Base-by-base conservation (phyloP, 2,113 vertebrate species). In the Pedetes capensis region DNA sequence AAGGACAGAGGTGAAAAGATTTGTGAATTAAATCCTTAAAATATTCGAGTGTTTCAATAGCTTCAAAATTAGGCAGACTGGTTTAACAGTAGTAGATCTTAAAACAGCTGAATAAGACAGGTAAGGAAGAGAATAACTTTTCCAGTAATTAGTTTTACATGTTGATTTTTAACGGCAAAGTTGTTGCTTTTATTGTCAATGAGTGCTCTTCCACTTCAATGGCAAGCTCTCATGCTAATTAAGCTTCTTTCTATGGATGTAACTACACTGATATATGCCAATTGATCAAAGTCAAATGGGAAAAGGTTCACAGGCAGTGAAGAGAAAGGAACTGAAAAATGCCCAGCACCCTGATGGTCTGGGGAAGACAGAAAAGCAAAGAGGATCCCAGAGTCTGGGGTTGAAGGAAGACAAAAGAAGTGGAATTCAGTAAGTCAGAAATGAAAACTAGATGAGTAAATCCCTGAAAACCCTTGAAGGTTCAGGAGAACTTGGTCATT, bases 1-100 rank as follows among this genome's bases (percentile, higher is more conserved):
- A 87, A 82, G 71, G 12, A 82, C 8, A 83, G 55, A 64, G 10
- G 27, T 63, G 78, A 91, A 88, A 1, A 83, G 63, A 82, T 68
- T 61, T 68, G 78, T 72, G 66, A 79, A 69, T 82, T 88, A 94
- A 96, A 49, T 61, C 9, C 68, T 91, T 84, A 53, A 44, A 72
- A 69, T 34, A 79, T 47, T 37, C 69, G 83, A 89, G 44, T 44
- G 59, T 1, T 64, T 85, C 57, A 72, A 63, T 18, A 76, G 53
- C 55, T 94, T 93, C 81, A 47, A 37, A 29, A 71, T 44, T 61
- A 87, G 44, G 63, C 12, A 89, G 39, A 47, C 20, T 94, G 39
- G 25, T 39, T 95, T 81, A 79, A 84, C 11, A 75, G 4, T 44
- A 91, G 71, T 6, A 84, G 92, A 51, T 63, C 16, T 53, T 93